phyloP scores from a whole-genome alignment of 2,888 invertebrate genomes.

The Drosophila pseudotakahashii region DNA sequence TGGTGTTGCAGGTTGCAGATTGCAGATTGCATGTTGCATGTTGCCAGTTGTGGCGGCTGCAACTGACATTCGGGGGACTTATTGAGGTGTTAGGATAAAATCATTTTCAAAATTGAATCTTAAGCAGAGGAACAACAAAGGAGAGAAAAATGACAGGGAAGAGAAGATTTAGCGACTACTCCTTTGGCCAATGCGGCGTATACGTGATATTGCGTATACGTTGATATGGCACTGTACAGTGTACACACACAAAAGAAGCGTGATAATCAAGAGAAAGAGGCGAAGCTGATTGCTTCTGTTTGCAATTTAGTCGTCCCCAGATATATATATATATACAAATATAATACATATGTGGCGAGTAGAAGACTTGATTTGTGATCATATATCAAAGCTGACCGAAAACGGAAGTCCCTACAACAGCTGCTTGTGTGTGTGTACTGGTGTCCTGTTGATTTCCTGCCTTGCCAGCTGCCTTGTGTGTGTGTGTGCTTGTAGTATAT shows the following conservation, averaged over 20 bases:
- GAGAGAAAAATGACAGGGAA: background rate
- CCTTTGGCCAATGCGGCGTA: slow-evolving; percentile 44
- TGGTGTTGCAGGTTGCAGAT: slow-evolving; percentile 30
- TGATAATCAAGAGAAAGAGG: slow-evolving; percentile 21
- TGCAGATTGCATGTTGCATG: slow-evolving; percentile 30
- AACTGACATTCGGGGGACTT: slow-evolving; percentile 46
- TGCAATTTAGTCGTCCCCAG: slow-evolving; percentile 14
- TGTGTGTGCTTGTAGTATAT: slow-evolving; percentile 11
- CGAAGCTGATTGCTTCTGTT: slow-evolving; percentile 27
- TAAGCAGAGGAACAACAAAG: background rate
- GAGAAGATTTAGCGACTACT: slow-evolving; percentile 5
- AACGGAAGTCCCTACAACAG: slow-evolving; percentile 11
- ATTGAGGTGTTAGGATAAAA: slow-evolving; percentile 67
- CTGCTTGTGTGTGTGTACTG: slow-evolving; percentile 2
- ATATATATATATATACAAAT: background rate
- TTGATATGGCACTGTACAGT: slow-evolving; percentile 10
- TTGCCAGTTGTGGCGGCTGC: slow-evolving; percentile 13
- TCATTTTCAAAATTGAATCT: slow-evolving; percentile 37
- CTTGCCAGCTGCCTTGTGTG: slow-evolving; percentile 9
- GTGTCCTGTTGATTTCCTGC: slow-evolving; percentile 36
- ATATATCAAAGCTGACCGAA: slow-evolving; percentile 27
- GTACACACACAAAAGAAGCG: slow-evolving; percentile 9
- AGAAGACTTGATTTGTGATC: slow-evolving; percentile 29
- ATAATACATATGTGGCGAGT: background rate
- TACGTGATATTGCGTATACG: slow-evolving; percentile 47